Conservation (phyloP, 1,140 invertebrate genomes). For the Pseudomyrmex cubaensis region DNA sequence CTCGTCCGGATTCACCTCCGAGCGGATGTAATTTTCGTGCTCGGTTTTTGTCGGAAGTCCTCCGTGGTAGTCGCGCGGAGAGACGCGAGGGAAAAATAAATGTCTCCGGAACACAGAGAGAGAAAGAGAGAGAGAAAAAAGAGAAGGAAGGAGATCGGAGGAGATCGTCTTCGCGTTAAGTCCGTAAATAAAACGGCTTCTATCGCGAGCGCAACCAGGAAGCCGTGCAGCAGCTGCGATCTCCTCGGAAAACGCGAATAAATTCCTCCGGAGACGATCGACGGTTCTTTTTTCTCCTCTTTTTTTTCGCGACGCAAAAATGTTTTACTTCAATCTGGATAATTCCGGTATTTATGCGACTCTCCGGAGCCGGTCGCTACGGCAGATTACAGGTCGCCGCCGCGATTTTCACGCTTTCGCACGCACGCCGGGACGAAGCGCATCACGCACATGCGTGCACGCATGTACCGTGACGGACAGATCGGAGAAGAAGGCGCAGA, state of each 20-base stretch:
- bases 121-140: not conserved
- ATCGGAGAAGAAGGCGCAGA: slow-evolving; percentile 1
- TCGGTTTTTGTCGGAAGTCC: slow-evolving; percentile 43
- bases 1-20: slow-evolving; percentile 2
- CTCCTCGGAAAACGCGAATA: slow-evolving; percentile 37
- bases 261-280: slow-evolving; percentile 15
- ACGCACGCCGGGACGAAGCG: slow-evolving; percentile 58
- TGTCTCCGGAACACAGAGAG: slow-evolving; percentile 7
- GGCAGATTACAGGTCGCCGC: slow-evolving; percentile 67
- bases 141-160: slow-evolving; percentile 25
- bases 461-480: slow-evolving; percentile 50
- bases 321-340: slow-evolving; percentile 50
- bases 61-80: not conserved
- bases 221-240: slow-evolving; percentile 7
- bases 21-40: slow-evolving; percentile 64
- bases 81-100: slow-evolving; percentile 27
- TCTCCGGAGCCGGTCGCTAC: slow-evolving; percentile 62
- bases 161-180: not conserved
- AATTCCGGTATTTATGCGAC: slow-evolving; percentile 59
- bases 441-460: slow-evolving; percentile 58
- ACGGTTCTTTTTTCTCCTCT: no score
- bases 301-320: slow-evolving; percentile 24
- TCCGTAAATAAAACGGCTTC: slow-evolving; percentile 33
- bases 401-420: slow-evolving; percentile 73
- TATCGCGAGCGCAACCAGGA: slow-evolving; percentile 25